Base-by-base conservation (phyloP, 2,888 invertebrate species). In the Pachymerium ferrugineum region DNA sequence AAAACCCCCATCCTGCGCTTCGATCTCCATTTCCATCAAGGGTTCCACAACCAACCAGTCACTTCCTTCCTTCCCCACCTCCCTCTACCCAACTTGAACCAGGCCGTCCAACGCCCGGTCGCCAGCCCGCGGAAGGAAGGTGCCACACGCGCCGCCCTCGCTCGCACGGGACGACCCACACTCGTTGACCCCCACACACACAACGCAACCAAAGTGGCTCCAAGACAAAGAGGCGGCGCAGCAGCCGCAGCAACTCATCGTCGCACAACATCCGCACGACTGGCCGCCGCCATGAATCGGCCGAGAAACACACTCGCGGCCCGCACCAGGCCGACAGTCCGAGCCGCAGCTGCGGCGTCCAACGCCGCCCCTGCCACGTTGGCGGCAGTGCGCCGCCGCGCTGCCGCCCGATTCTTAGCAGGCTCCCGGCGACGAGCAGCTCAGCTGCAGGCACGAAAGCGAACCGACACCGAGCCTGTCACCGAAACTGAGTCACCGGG, bases 341-440 rank as follows among this genome's bases (percentile, higher is more conserved):
- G 70, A 22, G 70, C 70, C 33, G 33, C 70, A 16, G 70, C 70
- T 12, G 70, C 70, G 14, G 22, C 70, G 33, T n/a, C 22, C 70
- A 31, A 1, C 5, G 33, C 70, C 30, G 33, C 70, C 33, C 33
- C 70, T 22, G 70, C 70, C 30, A 30, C 31, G 70, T 33, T 22
- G 31, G 31, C 33, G 70, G 33, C 33, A 1, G 70, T 30, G 68
- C 68, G 68, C 1, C 68, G 68, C 12, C 29, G 29, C 28, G 68
- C 68, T 1, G 68, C 68, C 68, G 68, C 30, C 4, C 68, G 68
- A 3, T 68, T 68, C 68, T 31, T 33, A n/a, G 22, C 70, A 10
- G 33, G 70, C 31, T 70, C 70, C 70, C 22, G 70, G 8, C 70
- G 35, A 2, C 70, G 70, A 5, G 70, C 70, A 16, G 70, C 70